These are phyloP conservation scores for Rhizoglyphus robini DNA, from an alignment of 1,140 invertebrate genomes.

Conservation along the genomic window DNA sequence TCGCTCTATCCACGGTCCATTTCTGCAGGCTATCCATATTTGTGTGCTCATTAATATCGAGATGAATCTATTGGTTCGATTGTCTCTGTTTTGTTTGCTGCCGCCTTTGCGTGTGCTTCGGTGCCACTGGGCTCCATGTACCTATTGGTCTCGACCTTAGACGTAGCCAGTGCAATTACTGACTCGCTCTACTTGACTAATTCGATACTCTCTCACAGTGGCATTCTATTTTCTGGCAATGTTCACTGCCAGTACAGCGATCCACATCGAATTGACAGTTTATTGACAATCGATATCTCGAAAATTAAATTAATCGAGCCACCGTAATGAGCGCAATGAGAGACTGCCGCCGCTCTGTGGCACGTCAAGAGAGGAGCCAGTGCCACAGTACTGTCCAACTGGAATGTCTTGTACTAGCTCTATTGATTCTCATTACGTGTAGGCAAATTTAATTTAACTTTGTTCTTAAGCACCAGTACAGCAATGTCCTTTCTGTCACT, in stretches of 20 bases:
- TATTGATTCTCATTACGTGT: conserved; percentile 13
- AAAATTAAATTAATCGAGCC: conserved; percentile 12
- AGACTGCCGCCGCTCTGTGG: no score
- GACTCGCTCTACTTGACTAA: neutral
- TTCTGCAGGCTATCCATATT: conserved; percentile 11
- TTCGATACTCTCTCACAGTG: neutral
- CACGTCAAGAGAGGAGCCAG: no score
- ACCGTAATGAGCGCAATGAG: conserved; percentile 1
- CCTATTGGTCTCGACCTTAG: no score
- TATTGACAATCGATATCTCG: conserved; percentile 13
- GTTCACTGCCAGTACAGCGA: neutral
- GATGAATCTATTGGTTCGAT: conserved; percentile 1
- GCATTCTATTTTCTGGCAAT: neutral
- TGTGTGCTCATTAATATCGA: conserved; percentile 1
- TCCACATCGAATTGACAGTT: conserved; percentile 8
- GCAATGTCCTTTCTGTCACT: neutral
- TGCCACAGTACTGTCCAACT: conserved; percentile 4
- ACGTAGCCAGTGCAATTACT: no score
- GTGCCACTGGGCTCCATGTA: no score
- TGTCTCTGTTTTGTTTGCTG: neutral
- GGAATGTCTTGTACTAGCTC: neutral
- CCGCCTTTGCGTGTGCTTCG: neutral
- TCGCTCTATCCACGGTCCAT: neutral
- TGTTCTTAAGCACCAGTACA: neutral
- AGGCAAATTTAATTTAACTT: conserved; percentile 14